Evolutionary conservation across 1,140 invertebrate genomes (phyloP), one percentile per base, ranked within the genome.

Genomic region (Sarcophaga bullata): DNA sequence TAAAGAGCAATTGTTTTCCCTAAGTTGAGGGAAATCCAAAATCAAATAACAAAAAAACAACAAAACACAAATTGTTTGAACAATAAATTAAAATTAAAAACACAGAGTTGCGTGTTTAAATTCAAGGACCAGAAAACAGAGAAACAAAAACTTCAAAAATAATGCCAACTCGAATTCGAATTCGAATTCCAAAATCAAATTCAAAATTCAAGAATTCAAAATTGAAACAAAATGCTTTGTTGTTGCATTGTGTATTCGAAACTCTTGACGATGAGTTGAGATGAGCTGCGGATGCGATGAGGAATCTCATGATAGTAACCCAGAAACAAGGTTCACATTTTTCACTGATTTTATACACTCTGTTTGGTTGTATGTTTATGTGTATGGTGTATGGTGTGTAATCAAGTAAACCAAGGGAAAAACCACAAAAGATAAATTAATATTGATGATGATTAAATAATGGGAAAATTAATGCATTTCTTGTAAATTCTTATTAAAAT

Each of bases 281-380:
- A n/a, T n/a, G n/a, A n/a, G n/a, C n/a, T n/a, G n/a, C n/a, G n/a
- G n/a, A n/a, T n/a, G n/a, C n/a, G n/a, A n/a, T n/a, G n/a, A n/a
- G n/a, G n/a, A 48, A 76, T 76, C 73, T 76, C 73, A 76, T 76
- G 73, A 76, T 76, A 76, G 73, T 76, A 76, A 76, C 73, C 73
- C 73, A 76, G 73, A 76, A 76, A 76, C 73, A 76, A 76, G n/a
- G 73, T 76, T 76, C 73, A 76, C 73, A 76, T 48, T 76, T n/a
- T 49, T 37, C n/a, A n/a, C 8, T 76, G 73, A 58, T 58, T 58
- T 58, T 4, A 4, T 37, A 37, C 25, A 37, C 25, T 37, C 25
- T 37, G n/a, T n/a, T n/a, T 37, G 25, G 1, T 37, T 37, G n/a
- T 37, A 37, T 37, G 25, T 4, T 37, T 37, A 37, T 37, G 25